Conservation (phyloP, 1,140 invertebrate genomes). For the Reticulitermes speratus region DNA sequence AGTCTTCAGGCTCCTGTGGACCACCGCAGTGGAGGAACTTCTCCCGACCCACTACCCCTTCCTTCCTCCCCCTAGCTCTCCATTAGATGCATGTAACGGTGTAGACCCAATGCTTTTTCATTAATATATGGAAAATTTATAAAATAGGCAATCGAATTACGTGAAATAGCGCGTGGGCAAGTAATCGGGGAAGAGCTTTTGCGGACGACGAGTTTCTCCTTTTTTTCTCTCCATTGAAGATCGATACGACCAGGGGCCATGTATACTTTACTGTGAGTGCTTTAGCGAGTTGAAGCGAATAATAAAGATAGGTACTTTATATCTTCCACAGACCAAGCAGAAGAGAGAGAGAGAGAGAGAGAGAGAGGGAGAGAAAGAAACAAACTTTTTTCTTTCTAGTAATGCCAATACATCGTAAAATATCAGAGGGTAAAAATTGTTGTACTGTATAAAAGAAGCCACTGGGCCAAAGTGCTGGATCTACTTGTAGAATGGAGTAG, state of each 20-base stretch:
- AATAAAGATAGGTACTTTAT: conserved; percentile 19
- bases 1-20: conserved; percentile 26
- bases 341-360: neutral
- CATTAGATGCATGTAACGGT: conserved; percentile 25
- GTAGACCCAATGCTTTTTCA: conserved; percentile 31
- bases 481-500: neutral
- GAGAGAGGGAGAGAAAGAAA: neutral
- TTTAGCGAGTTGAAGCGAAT: neutral
- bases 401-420: conserved; percentile 1
- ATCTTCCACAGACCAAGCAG: neutral
- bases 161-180: conserved; percentile 20
- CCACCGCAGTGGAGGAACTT: conserved; percentile 22
- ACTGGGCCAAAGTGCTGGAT: neutral
- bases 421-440: neutral
- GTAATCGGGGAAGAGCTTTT: conserved; percentile 26
- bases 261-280: conserved; percentile 29
- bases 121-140: conserved; percentile 35
- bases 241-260: conserved; percentile 15
- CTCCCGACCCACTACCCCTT: neutral
- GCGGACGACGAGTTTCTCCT: neutral
- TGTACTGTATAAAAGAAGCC: conserved; percentile 1
- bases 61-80: conserved; percentile 4
- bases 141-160: conserved; percentile 35
- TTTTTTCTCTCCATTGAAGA: neutral
- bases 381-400: neutral